These are phyloP conservation scores for Tipula unca DNA, from an alignment of 2,888 invertebrate species.

Conservation along the genomic window DNA sequence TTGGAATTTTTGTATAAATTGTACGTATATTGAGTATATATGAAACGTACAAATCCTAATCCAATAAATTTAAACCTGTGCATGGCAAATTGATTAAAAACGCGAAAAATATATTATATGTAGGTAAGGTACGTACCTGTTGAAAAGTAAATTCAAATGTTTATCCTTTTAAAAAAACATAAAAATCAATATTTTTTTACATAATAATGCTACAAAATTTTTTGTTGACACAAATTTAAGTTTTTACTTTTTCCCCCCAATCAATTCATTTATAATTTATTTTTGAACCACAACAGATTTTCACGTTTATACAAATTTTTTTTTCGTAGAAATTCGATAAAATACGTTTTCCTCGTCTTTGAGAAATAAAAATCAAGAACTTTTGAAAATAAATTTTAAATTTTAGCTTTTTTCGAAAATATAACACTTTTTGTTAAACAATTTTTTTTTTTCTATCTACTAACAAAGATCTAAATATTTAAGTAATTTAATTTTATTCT, in stretches of 20 bases:
- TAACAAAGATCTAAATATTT: not conserved
- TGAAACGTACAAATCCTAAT: not conserved
- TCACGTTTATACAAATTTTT: not conserved
- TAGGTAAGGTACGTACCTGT: not conserved
- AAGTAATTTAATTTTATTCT: not conserved
- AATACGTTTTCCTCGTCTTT: not conserved
- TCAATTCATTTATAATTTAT: not conserved
- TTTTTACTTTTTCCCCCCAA: not conserved
- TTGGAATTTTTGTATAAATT: not conserved
- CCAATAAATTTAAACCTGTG: not conserved
- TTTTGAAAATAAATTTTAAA: not conserved
- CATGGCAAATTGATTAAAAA: not conserved
- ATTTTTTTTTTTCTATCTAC: not conserved
- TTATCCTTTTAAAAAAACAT: not conserved
- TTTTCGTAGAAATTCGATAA: not conserved
- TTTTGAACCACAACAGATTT: not conserved
- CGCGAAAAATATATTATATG: not conserved
- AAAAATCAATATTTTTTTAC: not conserved
- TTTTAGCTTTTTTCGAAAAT: not conserved
- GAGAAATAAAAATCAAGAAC: not conserved
- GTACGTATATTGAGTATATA: no score
- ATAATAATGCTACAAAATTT: not conserved
- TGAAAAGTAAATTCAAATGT: not conserved
- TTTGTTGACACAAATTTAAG: not conserved
- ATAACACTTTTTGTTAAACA: not conserved